Percentiles rank a stretch among this genome's conserved stretches.
Evolutionary conservation across 1,140 invertebrate species (phyloP).

Genomic region (Eulimnadia texana): DNA sequence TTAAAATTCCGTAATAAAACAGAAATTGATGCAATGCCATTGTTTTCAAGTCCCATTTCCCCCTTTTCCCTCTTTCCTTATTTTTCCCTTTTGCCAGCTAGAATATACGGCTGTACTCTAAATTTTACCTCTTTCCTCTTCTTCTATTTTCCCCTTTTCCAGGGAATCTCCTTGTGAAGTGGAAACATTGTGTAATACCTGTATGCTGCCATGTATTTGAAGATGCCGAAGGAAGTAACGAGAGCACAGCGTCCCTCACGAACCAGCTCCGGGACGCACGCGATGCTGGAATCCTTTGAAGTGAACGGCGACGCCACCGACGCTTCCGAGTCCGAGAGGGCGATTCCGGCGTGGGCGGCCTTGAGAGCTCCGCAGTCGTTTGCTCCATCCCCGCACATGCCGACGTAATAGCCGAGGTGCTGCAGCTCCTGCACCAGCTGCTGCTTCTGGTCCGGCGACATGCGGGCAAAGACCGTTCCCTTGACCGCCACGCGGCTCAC

Average conservation of each 20-base stretch:
- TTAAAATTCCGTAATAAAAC: neutral
- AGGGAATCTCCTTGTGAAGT: neutral
- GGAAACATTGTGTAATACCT: constrained; percentile 6
- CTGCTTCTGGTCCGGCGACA: constrained; percentile 92
- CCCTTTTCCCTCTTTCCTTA: too few species aligned
- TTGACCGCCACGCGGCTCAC: constrained; percentile 48
- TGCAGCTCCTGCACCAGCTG: constrained; percentile 75
- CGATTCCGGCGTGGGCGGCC: constrained; percentile 86
- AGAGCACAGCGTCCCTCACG: constrained; percentile 77
- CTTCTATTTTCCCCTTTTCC: too few species aligned
- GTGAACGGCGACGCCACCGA: constrained; percentile 91
- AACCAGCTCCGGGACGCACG: constrained; percentile 61
- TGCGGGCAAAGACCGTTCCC: constrained; percentile 81
- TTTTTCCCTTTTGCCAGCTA: too few species aligned
- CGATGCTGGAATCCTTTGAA: constrained; percentile 72
- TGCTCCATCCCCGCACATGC: constrained; percentile 76
- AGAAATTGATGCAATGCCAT: too few species aligned
- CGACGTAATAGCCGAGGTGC: constrained; percentile 61
- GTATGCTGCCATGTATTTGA: constrained; percentile 95
- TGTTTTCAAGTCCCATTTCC: too few species aligned
- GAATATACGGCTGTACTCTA: too few species aligned
- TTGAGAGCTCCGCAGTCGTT: constrained; percentile 80
- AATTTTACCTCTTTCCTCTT: too few species aligned
- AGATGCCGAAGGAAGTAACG: constrained; percentile 87
- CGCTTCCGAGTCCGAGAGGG: constrained; percentile 83